Conservation (phyloP, 2,797 vertebrate genomes). For the Remorina albescens region DNA sequence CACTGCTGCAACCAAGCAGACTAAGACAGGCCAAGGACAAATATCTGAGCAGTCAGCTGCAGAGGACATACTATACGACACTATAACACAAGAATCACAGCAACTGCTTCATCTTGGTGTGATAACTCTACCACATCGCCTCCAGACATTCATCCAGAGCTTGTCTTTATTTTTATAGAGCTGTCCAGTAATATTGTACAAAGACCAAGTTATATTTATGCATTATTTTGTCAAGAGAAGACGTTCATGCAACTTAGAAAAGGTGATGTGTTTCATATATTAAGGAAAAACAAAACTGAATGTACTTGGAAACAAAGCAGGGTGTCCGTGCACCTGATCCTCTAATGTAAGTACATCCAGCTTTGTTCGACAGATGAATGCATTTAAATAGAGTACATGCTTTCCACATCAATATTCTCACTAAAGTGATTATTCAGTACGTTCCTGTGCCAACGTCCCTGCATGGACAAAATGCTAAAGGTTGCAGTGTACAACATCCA, state of each 20-base stretch:
- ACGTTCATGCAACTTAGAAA: background rate
- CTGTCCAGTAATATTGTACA: background rate
- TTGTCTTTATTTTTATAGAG: background rate
- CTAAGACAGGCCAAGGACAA: slow-evolving; percentile 2
- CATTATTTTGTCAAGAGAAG: too few species aligned
- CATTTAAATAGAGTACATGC: background rate
- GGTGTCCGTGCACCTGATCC: background rate
- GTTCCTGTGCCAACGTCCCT: background rate
- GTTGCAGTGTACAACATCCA: background rate
- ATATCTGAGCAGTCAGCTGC: background rate
- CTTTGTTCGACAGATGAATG: background rate
- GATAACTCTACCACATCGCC: background rate
- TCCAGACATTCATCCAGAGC: background rate
- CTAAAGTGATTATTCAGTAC: background rate
- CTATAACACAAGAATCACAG: background rate
- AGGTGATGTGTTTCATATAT: background rate
- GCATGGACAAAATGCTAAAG: background rate
- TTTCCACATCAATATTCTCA: background rate
- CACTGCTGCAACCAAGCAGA: background rate
- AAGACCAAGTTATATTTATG: too few species aligned
- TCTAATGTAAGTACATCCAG: background rate
- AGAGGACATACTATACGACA: background rate
- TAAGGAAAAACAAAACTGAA: background rate
- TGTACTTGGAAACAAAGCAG: background rate
- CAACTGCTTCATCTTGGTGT: background rate